Base-by-base conservation (phyloP, 53 echinoderm and acorn worm genomes). In the Crossaster papposus region DNA sequence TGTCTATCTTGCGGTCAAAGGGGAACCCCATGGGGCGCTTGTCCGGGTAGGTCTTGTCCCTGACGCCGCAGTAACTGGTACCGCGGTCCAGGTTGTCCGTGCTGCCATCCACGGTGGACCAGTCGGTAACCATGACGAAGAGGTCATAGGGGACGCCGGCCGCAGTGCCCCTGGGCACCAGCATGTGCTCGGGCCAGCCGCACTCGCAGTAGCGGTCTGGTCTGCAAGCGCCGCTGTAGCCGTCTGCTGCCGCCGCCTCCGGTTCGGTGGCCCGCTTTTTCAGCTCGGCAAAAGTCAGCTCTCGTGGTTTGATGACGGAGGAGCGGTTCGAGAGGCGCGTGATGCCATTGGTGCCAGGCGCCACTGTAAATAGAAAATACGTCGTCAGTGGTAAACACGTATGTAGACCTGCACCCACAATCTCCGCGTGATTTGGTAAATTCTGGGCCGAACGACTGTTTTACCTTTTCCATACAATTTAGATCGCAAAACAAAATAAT, bases 61-160 rank as follows among this genome's bases (percentile, higher is more conserved):
- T 79, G 14, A 85, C 80, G 51, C 90, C 93, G 85, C 93, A 93
- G 88, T 93, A 93, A 81, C 93, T 93, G 32, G 92, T 89, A 77
- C 92, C 92, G 62, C 81, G 88, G 64, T 92, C 89, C 8, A 93
- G 58, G 30, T 90, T 58, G 51, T 85, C 93, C 0, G 85, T 79
- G 34, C 58, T 68, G 77, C 63, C 31, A 11, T 93, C 90, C 11
- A n/a, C n/a, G n/a, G 7, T n/a, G 1, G 30, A 31, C 90, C 90
- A 90, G 83, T 93, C 70, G 50, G 93, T 90, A 32, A 80, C 80
- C 90, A 93, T 81, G 50, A 90, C 90, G 35, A 90, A 85, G 36
- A 90, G 90, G 36, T 90, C 85, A 82, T 85, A 93, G 22, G 24
- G 36, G 88, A 90, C 85, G 7, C 90, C 93, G 3, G 63, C 28